These are phyloP conservation scores for Romanomermis culicivorax DNA, from an alignment of 2,888 invertebrate species.

Conservation along the genomic window DNA sequence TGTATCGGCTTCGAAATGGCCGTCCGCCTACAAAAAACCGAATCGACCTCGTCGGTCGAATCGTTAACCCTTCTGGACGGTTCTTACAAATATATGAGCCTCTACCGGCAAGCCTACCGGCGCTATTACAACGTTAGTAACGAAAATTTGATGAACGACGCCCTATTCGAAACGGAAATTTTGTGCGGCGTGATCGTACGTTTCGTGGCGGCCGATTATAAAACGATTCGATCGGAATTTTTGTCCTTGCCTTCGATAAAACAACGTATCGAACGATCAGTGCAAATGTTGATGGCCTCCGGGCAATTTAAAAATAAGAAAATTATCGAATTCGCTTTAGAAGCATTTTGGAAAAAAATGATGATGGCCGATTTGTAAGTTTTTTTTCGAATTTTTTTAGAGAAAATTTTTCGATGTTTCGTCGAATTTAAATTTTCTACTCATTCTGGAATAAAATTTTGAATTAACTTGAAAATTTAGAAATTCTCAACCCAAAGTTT, in stretches of 20 bases:
- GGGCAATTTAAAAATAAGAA: conserved; percentile 19
- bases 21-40: conserved; percentile 44
- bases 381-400: background rate
- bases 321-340: conserved; percentile 24
- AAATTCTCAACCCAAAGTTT: no score
- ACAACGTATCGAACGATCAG: conserved; percentile 34
- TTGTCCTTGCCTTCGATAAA: conserved; percentile 39
- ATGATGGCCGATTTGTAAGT: conserved; percentile 27
- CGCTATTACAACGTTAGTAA: background rate
- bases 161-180: conserved; percentile 31
- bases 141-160: conserved; percentile 27
- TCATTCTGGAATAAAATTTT: no score
- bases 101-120: background rate
- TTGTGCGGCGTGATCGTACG: conserved; percentile 58
- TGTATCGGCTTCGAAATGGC: conserved; percentile 80
- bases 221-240: conserved; percentile 37
- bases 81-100: conserved; percentile 7
- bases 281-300: background rate
- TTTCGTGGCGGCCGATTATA: conserved; percentile 48
- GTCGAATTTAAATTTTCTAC: no score
- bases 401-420: background rate
- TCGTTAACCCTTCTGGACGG: conserved; percentile 10
- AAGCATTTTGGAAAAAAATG: conserved; percentile 26
- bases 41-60: background rate
- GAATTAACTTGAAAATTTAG: no score